These are phyloP conservation scores for Notolabrus celidotus DNA, from an alignment of 2,797 vertebrate species.

Conservation along the genomic window DNA sequence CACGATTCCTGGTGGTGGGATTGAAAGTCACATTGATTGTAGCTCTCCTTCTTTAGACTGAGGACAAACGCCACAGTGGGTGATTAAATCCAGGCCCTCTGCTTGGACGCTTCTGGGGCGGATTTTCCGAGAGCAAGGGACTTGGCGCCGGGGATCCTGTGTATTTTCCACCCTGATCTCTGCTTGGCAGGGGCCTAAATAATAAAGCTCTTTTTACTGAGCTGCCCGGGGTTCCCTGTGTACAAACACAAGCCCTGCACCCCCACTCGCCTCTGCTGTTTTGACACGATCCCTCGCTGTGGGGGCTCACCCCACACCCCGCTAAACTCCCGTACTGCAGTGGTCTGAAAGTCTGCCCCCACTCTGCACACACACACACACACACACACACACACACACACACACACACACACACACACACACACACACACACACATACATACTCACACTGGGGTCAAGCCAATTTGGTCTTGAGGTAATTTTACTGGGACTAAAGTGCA, in stretches of 20 bases:
- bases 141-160: slow-evolving; percentile 81
- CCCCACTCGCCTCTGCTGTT: slow-evolving; percentile 52
- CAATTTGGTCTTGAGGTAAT: slow-evolving; percentile 57
- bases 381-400: slow-evolving; percentile 6
- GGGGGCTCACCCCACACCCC: slow-evolving; percentile 62
- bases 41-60: slow-evolving; percentile 56
- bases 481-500: slow-evolving; percentile 44
- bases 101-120: slow-evolving; percentile 76
- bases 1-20: slow-evolving; percentile 9
- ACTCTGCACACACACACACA: slow-evolving; percentile 12
- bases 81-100: slow-evolving; percentile 81
- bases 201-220: slow-evolving; percentile 81
- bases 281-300: slow-evolving; percentile 61
- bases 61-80: slow-evolving; percentile 69
- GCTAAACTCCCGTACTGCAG: slow-evolving; percentile 58
- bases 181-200: slow-evolving; percentile 81
- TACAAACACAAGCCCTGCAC: slow-evolving; percentile 72
- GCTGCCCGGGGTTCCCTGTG: slow-evolving; percentile 78
- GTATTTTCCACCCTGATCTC: slow-evolving; percentile 81
- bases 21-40: slow-evolving; percentile 59
- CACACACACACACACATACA: too few species aligned
- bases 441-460: slow-evolving; percentile 28
- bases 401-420: background rate
- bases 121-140: slow-evolving; percentile 80
- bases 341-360: slow-evolving; percentile 47